These are phyloP conservation scores for Elachura formosa DNA, from an alignment of 2,113 vertebrate genomes.

Conservation along the genomic window DNA sequence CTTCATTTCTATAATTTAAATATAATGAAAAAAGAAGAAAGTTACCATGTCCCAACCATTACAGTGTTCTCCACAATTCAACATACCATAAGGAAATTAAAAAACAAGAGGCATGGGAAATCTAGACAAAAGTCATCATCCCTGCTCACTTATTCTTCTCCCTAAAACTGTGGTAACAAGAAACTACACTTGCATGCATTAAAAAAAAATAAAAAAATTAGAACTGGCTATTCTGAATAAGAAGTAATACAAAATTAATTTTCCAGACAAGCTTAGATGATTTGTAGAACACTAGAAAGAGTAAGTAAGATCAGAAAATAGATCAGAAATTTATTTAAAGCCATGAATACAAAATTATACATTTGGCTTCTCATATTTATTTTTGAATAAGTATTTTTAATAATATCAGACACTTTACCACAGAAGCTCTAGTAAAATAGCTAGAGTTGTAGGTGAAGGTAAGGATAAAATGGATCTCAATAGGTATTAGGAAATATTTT, in stretches of 20 bases:
- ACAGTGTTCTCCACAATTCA: neutral
- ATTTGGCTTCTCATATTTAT: neutral
- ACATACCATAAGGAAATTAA: neutral
- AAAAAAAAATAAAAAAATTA: neutral
- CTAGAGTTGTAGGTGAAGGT: neutral
- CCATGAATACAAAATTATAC: neutral
- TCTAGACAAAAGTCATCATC: neutral
- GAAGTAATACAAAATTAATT: neutral
- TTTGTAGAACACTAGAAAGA: neutral
- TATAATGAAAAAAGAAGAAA: neutral
- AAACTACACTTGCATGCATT: neutral
- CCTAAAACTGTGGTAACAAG: neutral
- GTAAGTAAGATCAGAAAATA: neutral
- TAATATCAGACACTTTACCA: neutral
- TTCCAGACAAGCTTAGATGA: neutral
- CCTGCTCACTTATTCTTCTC: neutral
- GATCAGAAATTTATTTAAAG: neutral
- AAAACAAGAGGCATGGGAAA: neutral
- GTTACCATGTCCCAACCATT: neutral
- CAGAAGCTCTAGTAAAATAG: neutral
- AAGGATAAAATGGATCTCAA: neutral
- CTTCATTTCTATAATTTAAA: neutral
- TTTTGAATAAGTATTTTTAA: neutral
- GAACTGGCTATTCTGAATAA: neutral
- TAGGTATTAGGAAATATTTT: neutral